Percentiles rank a stretch among this genome's conserved stretches.
Evolutionary conservation across 2,113 vertebrate species (phyloP).

Genomic region (Mobula birostris): DNA sequence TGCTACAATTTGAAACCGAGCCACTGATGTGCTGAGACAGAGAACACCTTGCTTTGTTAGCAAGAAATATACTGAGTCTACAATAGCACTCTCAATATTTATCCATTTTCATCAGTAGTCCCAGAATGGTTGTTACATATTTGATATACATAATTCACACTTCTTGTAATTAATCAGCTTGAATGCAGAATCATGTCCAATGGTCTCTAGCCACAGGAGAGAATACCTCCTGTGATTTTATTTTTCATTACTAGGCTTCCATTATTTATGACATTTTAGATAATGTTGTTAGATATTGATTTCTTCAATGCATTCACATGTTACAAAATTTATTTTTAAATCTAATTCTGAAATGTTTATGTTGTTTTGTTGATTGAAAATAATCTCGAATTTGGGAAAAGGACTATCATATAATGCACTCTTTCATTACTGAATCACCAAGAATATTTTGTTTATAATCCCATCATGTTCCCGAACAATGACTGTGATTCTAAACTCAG

Average conservation of each 20-base stretch:
- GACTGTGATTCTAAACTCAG: not conserved
- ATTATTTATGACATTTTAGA: conserved; percentile 11
- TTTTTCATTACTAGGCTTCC: not conserved
- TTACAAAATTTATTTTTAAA: conserved; percentile 1
- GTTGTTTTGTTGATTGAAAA: not conserved
- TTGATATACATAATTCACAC: conserved; percentile 36
- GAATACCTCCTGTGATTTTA: not conserved
- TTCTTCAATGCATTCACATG: not conserved
- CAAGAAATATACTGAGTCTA: not conserved
- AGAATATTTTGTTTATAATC: not conserved
- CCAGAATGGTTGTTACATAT: conserved; percentile 24
- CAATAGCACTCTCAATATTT: not conserved
- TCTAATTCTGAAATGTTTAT: not conserved
- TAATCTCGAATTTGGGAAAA: not conserved
- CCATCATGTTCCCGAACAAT: not conserved
- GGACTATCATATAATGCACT: not conserved
- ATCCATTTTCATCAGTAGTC: conserved; percentile 13
- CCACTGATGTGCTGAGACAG: not conserved
- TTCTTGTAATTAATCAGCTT: conserved; percentile 32
- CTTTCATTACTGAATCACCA: not conserved
- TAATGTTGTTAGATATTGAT: conserved; percentile 21
- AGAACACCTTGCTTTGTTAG: conserved; percentile 1
- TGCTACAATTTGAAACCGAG: not conserved
- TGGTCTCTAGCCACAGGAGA: conserved; percentile 4
- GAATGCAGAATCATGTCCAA: conserved; percentile 17